These are phyloP conservation scores for Lycodopsis pacificus DNA, from an alignment of 2,797 vertebrate genomes.

Conservation along the genomic window DNA sequence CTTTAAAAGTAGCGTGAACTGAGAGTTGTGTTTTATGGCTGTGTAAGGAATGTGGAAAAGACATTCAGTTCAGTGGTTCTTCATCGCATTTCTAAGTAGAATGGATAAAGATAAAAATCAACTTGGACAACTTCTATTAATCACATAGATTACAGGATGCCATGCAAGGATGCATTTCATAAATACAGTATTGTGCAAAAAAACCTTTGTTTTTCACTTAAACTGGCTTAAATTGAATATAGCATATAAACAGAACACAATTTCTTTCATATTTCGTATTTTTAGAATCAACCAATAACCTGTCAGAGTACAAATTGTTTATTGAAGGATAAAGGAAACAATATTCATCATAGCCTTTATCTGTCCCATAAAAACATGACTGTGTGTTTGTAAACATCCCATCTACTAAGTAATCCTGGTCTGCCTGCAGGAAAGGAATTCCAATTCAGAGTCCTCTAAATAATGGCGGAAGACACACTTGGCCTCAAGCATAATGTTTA, in stretches of 20 bases:
- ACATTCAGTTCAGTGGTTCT: neutral
- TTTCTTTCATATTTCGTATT: neutral
- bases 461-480: conserved; percentile 74
- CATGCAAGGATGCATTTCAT: neutral
- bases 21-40: conserved; percentile 5
- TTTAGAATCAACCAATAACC: neutral
- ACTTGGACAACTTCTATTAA: neutral
- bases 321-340: conserved; percentile 16
- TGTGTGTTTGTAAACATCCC: conserved; percentile 59
- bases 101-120: neutral
- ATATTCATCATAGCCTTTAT: conserved; percentile 34
- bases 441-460: conserved; percentile 73
- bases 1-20: neutral
- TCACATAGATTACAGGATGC: neutral
- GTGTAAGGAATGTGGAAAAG: neutral
- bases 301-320: neutral
- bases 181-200: neutral
- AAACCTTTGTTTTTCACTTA: neutral
- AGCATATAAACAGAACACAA: neutral
- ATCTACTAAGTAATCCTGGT: conserved; percentile 63
- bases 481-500: conserved; percentile 78
- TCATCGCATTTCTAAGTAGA: neutral
- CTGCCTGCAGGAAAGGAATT: conserved; percentile 58
- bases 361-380: conserved; percentile 33
- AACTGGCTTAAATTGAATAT: neutral